These are phyloP conservation scores for Aporophyla lueneburgensis DNA, from an alignment of 2,888 invertebrate genomes.

Conservation along the genomic window DNA sequence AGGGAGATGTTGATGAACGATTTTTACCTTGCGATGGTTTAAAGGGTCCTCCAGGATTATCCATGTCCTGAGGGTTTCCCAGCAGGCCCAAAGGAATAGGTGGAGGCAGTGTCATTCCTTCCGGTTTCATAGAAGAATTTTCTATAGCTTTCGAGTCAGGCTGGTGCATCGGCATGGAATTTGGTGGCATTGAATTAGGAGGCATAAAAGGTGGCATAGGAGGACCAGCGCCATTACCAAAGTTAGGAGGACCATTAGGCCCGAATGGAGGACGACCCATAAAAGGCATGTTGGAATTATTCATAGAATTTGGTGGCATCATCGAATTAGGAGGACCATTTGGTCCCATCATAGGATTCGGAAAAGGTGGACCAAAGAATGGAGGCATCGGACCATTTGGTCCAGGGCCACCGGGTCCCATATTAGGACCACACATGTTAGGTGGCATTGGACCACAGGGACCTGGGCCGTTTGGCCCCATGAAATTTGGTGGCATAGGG, in stretches of 20 bases:
- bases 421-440: constrained; percentile 77
- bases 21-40: constrained; percentile 80
- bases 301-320: constrained; percentile 73
- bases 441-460: constrained; percentile 71
- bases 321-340: constrained; percentile 77
- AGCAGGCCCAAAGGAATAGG: constrained; percentile 73
- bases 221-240: constrained; percentile 71
- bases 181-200: constrained; percentile 70
- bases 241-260: constrained; percentile 80
- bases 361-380: constrained; percentile 68
- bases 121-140: constrained; percentile 52
- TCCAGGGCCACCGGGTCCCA: constrained; percentile 68
- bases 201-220: constrained; percentile 80
- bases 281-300: constrained; percentile 80
- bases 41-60: constrained; percentile 76
- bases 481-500: constrained; percentile 84
- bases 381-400: constrained; percentile 75
- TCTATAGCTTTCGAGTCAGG: constrained; percentile 75
- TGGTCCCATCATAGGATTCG: constrained; percentile 75
- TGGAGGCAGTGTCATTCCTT: constrained; percentile 72
- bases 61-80: constrained; percentile 76
- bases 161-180: constrained; percentile 66
- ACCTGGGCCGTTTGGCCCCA: constrained; percentile 83
- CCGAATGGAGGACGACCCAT: constrained; percentile 85
- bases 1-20: constrained; percentile 36